Conservation (phyloP, 1,140 invertebrate species). For the Rhagoletis zephyria region DNA sequence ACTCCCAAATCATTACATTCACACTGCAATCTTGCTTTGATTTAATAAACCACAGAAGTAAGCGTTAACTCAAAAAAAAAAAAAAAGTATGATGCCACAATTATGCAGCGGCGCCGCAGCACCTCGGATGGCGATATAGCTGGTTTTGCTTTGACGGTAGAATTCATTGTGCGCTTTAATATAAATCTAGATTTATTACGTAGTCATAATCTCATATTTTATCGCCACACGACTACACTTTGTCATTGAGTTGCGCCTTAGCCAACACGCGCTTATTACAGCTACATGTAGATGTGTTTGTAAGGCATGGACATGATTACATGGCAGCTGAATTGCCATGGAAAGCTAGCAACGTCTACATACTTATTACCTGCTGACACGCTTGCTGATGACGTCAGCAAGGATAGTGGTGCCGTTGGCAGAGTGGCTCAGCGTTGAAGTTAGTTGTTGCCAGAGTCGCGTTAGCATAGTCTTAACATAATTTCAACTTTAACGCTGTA, state of each 20-base stretch:
- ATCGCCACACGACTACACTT: constrained; percentile 30
- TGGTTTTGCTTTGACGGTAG: not conserved
- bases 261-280: not conserved
- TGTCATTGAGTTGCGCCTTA: constrained; percentile 37
- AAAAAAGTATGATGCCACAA: constrained; percentile 5
- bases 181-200: constrained; percentile 48
- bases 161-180: constrained; percentile 25
- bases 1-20: too few relatives aligned
- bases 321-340: not conserved
- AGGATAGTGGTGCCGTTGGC: not conserved
- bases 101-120: not conserved
- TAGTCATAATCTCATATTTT: constrained; percentile 47
- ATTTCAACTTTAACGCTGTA: constrained; percentile 36
- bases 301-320: too few relatives aligned
- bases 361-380: constrained; percentile 26
- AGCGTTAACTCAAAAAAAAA: constrained; percentile 5
- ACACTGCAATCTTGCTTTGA: too few relatives aligned
- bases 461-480: constrained; percentile 45
- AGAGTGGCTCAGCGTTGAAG: not conserved
- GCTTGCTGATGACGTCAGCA: not conserved
- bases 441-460: constrained; percentile 4
- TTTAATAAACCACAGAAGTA: not conserved
- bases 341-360: not conserved
- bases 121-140: not conserved
- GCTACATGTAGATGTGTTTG: not conserved